phyloP scores from a whole-genome alignment of 1,140 invertebrate genomes.

The Cydia amplana region DNA sequence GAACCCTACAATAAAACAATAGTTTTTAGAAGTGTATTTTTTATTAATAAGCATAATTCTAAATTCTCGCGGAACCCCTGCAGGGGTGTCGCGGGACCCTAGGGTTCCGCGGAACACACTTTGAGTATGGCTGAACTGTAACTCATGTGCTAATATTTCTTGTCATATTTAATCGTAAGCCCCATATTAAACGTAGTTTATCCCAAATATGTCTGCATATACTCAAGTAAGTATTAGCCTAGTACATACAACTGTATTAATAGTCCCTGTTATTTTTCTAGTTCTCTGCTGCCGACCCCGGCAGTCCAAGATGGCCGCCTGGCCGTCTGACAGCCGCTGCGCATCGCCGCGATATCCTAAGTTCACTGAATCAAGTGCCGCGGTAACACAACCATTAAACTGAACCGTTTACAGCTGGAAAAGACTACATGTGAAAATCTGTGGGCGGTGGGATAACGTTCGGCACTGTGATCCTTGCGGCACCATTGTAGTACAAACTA shows the following conservation, averaged over 20 bases:
- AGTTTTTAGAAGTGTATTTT: no score
- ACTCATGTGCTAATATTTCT: no score
- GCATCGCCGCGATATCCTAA: conserved; percentile 37
- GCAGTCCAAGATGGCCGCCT: conserved; percentile 56
- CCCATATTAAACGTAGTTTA: no score
- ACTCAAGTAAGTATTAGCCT: no score
- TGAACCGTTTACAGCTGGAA: background rate
- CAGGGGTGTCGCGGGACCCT: no score
- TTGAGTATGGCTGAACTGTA: no score
- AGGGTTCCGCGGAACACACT: no score
- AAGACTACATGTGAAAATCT: background rate
- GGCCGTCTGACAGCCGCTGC: conserved; percentile 61
- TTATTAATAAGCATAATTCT: no score
- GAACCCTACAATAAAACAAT: no score
- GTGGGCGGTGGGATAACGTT: background rate
- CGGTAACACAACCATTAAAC: background rate
- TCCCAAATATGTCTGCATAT: no score
- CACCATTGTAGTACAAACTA: background rate
- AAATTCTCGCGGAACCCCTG: no score
- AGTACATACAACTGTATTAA: conserved; percentile 29
- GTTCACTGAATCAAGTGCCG: background rate
- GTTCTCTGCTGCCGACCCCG: conserved; percentile 65
- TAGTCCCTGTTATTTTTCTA: conserved; percentile 43
- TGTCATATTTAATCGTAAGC: no score
- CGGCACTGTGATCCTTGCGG: background rate